Evolutionary conservation across 2,797 vertebrate genomes (phyloP).

Genomic region (Pelochelys cantorii): DNA sequence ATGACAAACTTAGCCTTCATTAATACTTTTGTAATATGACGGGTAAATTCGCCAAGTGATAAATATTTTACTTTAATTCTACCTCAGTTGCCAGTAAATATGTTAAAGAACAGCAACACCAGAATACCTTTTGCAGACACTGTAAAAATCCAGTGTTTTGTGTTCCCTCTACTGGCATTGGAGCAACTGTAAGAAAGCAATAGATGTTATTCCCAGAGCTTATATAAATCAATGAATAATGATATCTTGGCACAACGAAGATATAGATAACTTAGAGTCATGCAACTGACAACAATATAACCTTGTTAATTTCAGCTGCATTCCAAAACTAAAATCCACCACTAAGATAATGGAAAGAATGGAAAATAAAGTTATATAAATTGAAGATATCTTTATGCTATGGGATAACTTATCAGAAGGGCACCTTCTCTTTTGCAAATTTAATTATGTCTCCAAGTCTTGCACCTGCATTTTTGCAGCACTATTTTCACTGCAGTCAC

Average conservation of each 20-base stretch:
- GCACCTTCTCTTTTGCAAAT: accelerated
- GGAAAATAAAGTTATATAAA: not conserved
- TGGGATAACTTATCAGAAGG: not conserved
- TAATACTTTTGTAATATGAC: not conserved
- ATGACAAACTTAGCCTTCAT: not conserved
- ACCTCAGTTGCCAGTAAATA: not conserved
- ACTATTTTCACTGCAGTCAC: not conserved
- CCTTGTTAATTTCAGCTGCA: not conserved
- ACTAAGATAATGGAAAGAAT: not conserved
- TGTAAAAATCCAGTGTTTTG: not conserved
- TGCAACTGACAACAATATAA: not conserved
- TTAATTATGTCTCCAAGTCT: not conserved
- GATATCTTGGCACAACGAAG: not conserved
- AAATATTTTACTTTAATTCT: not conserved
- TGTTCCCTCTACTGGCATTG: not conserved
- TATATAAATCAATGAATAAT: not conserved
- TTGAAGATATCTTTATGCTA: not conserved
- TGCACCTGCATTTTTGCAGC: not conserved
- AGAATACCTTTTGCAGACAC: not conserved
- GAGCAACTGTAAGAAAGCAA: not conserved
- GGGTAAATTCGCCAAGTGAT: not conserved
- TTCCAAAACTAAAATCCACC: accelerated
- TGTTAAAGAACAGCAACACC: not conserved
- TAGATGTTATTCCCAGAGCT: not conserved
- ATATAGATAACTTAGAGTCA: not conserved